Base-by-base conservation (phyloP, 2,113 vertebrate genomes). In the Sisor rabdophorus region DNA sequence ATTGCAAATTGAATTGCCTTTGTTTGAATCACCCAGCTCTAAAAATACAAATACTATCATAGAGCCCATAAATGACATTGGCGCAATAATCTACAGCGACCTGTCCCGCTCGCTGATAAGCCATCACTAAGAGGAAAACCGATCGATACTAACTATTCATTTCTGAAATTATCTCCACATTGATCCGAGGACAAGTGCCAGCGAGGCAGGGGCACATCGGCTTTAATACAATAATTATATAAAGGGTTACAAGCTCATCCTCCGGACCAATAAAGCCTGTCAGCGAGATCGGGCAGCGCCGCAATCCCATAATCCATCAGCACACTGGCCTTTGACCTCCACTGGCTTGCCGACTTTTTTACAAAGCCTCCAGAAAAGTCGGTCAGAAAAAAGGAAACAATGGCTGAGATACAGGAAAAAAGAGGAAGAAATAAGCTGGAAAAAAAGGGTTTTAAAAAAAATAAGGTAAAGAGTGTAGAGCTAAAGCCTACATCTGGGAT, bases 71-170 rank as follows among this genome's bases (percentile, higher is more conserved):
- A 98, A 96, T 95, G 95, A 96, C 94, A 95, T 93, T 93, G 94
- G 91, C 90, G 90, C 95, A 95, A 96, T 95, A 95, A 95, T 96
- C 94, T 92, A 91, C 93, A 87, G 90, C 89, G 87, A 92, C 93
- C 91, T 93, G 93, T 94, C 91, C 85, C 73, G 81, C 90, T 91
- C 89, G 85, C 94, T 93, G 97, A 95, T 96, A 95, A 96, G 95
- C 86, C 93, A 91, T 92, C 93, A 88, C 94, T 90, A 88, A 88
- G 81, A 90, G 73, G 90, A 90, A 90, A 71, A 60, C 59, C 91
- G 91, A 94, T 99, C 97, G 91, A 99, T 98, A 94, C 95, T 96
- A 97, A 98, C 95, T 98, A 98, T 99, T 99, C 94, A 99, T 99
- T 99, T 98, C 93, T 97, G 92, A 97, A 98, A 99, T 99, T 94